Percentiles rank a stretch among this genome's conserved stretches.
These are phyloP conservation scores for Myiotriccus ornatus DNA, from an alignment of 2,797 vertebrate species.

Conservation along the genomic window DNA sequence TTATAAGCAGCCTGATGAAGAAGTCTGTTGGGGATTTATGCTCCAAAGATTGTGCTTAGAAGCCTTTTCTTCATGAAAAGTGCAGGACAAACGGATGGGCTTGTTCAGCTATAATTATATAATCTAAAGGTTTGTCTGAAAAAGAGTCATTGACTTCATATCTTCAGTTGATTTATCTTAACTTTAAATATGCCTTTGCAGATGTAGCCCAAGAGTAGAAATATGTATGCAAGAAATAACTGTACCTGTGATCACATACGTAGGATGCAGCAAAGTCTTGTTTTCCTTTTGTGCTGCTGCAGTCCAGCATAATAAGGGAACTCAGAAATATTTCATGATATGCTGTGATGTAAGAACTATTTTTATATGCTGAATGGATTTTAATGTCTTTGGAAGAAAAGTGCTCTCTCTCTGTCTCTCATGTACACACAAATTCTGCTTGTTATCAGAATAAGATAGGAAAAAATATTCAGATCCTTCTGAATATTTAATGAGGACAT, in stretches of 20 bases:
- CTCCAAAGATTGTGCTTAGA: not conserved
- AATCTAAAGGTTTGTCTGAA: not conserved
- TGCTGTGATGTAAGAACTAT: not conserved
- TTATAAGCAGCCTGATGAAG: not conserved
- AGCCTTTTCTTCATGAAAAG: not conserved
- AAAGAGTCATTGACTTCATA: not conserved
- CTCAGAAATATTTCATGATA: constrained; percentile 5
- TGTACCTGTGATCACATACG: not conserved
- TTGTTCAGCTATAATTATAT: not conserved
- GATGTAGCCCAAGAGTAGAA: not conserved
- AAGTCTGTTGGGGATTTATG: not conserved
- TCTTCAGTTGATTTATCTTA: not conserved
- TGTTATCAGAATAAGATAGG: not conserved
- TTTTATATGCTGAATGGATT: not conserved
- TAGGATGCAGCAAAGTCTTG: not conserved
- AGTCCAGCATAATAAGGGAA: not conserved
- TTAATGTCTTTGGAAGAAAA: not conserved
- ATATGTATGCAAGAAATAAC: not conserved
- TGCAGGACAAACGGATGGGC: not conserved
- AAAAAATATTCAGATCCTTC: not conserved
- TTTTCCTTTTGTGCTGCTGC: not conserved
- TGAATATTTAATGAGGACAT: not conserved
- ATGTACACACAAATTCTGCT: not conserved
- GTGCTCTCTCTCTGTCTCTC: not conserved
- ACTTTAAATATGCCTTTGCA: not conserved